Conservation (phyloP, 2,888 invertebrate species). For the Leptodirus hochenwartii region DNA sequence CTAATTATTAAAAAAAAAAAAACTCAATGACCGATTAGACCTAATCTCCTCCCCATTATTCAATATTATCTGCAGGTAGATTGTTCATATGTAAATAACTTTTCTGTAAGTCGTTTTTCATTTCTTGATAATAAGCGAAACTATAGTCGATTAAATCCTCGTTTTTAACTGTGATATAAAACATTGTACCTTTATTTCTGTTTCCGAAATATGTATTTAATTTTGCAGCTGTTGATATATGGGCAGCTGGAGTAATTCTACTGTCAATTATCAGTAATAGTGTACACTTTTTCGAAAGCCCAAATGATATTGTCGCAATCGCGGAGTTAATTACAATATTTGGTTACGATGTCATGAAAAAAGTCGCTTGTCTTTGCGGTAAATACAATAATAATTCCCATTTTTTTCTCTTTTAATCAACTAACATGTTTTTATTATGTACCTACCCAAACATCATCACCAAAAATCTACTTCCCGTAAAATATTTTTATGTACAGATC, state of each 20-base stretch:
- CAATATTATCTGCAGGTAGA: too few species aligned
- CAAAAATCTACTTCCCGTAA: neutral
- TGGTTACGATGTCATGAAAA: slow-evolving; percentile 49
- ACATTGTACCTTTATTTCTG: too few species aligned
- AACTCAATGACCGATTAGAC: too few species aligned
- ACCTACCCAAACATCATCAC: too few species aligned
- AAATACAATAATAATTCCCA: slow-evolving; percentile 12
- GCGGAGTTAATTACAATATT: slow-evolving; percentile 69
- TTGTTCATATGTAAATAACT: too few species aligned
- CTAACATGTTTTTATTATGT: slow-evolving; percentile 10
- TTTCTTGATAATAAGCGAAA: too few species aligned
- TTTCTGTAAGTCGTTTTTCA: too few species aligned
- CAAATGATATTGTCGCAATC: slow-evolving; percentile 59
- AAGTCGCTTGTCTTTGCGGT: slow-evolving; percentile 50
- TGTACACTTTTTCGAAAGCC: slow-evolving; percentile 71
- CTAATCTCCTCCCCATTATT: too few species aligned
- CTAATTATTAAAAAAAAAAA: too few species aligned
- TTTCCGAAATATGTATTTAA: too few species aligned
- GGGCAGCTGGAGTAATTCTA: slow-evolving; percentile 78
- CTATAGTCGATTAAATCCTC: too few species aligned
- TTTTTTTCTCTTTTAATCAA: slow-evolving; percentile 9
- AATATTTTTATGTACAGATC: neutral
- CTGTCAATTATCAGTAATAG: slow-evolving; percentile 57
- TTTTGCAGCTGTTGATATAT: slow-evolving; percentile 60
- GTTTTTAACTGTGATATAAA: too few species aligned